Conservation (phyloP, 2,888 invertebrate genomes). For the Polyploca ridens region DNA sequence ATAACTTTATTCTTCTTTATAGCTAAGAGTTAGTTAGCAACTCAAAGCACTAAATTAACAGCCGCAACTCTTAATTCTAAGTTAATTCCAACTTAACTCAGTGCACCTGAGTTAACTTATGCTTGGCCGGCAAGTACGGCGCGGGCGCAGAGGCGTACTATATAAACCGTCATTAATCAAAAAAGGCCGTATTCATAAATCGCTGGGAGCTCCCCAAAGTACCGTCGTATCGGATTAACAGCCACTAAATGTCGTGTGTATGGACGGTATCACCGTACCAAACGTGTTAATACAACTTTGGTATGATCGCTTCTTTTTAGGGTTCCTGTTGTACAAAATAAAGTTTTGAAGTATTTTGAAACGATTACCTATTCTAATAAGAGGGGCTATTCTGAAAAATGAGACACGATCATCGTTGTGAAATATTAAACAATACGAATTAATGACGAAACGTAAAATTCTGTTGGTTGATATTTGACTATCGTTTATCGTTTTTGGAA, state of each 20-base stretch:
- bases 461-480: too few species aligned
- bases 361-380: too few species aligned
- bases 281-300: slow-evolving; percentile 62
- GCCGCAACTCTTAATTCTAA: neutral
- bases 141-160: slow-evolving; percentile 6
- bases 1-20: neutral
- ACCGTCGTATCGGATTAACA: slow-evolving; percentile 65
- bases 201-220: slow-evolving; percentile 55
- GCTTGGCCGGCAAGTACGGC: neutral
- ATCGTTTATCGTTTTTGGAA: too few species aligned
- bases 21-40: neutral
- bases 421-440: too few species aligned
- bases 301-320: slow-evolving; percentile 38
- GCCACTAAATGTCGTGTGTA: slow-evolving; percentile 45
- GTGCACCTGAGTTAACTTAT: neutral
- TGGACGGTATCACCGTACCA: slow-evolving; percentile 47
- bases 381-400: too few species aligned
- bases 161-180: slow-evolving; percentile 52
- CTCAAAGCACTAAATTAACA: neutral
- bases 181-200: slow-evolving; percentile 57
- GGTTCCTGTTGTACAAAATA: slow-evolving; percentile 29
- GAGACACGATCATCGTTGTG: too few species aligned
- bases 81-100: neutral
- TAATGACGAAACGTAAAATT: too few species aligned
- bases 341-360: neutral